phyloP scores from a whole-genome alignment of 2,888 invertebrate genomes.

The Helobdella robusta region DNA sequence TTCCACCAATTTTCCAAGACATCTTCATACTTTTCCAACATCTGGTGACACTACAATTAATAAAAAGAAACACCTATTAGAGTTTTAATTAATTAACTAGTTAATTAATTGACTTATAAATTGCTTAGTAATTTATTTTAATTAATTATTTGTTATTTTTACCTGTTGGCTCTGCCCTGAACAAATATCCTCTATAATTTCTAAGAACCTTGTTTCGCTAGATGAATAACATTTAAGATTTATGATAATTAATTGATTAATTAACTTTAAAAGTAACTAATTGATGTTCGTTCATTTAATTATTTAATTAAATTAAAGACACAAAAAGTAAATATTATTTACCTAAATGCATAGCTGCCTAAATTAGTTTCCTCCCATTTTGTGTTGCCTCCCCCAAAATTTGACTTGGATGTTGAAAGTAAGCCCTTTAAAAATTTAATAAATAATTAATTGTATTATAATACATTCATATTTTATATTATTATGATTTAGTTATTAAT shows the following conservation, averaged over 20 bases:
- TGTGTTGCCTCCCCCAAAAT: slow-evolving; percentile 47
- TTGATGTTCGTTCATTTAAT: background rate
- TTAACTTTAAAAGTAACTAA: background rate
- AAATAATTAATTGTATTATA: too few relatives aligned
- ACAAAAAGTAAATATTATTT: background rate
- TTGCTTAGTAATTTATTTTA: background rate
- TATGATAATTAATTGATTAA: background rate
- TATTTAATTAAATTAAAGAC: background rate
- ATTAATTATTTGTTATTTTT: background rate
- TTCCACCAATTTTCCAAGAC: slow-evolving; percentile 82
- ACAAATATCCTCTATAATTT: slow-evolving; percentile 80
- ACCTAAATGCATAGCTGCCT: slow-evolving; percentile 41
- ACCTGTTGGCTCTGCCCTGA: slow-evolving; percentile 54
- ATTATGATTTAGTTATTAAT: too few relatives aligned
- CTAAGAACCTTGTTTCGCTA: slow-evolving; percentile 76
- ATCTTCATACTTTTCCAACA: slow-evolving; percentile 73
- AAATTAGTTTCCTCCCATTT: slow-evolving; percentile 45
- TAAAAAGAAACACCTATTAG: background rate
- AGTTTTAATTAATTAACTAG: background rate
- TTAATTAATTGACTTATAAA: background rate
- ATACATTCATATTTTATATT: too few relatives aligned
- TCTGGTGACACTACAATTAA: slow-evolving; percentile 61
- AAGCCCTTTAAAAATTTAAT: slow-evolving; percentile 39
- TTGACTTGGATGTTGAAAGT: slow-evolving; percentile 42
- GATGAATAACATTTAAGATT: background rate